Evolutionary conservation across 2,888 invertebrate species (phyloP).

Genomic region (Thecocarcelia acutangulata): DNA sequence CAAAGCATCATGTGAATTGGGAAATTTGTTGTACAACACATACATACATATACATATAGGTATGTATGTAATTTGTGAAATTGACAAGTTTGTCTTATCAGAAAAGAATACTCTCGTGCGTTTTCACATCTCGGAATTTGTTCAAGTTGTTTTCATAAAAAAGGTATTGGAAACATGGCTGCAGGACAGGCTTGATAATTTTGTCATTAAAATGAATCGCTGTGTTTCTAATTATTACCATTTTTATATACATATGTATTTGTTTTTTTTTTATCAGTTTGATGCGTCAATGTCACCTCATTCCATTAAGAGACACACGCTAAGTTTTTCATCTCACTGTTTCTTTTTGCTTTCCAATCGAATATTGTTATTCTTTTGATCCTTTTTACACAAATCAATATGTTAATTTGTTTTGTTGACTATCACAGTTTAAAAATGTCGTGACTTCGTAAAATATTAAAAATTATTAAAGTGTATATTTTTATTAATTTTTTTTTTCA

Average conservation of each 20-base stretch:
- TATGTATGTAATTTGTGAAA: too few species aligned
- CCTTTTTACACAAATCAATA: constrained; percentile 6
- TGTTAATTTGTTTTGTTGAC: constrained; percentile 25
- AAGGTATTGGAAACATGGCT: not conserved
- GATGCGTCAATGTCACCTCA: constrained; percentile 58
- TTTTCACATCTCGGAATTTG: too few species aligned
- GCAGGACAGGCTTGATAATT: not conserved
- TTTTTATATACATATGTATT: not conserved
- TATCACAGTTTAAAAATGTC: constrained; percentile 55
- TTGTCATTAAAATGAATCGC: constrained; percentile 5
- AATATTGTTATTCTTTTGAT: constrained; percentile 6
- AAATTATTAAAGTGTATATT: constrained; percentile 54
- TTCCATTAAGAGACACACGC: constrained; percentile 64
- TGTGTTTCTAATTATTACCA: not conserved
- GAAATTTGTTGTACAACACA: not conserved
- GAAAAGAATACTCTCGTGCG: too few species aligned
- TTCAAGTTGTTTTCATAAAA: too few species aligned
- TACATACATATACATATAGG: not conserved
- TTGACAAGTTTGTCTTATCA: too few species aligned
- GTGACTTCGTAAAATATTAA: constrained; percentile 64
- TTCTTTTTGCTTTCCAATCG: not conserved
- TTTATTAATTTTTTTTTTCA: not conserved
- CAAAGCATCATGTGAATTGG: too few species aligned
- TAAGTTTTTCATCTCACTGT: constrained; percentile 38
- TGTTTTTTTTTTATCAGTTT: constrained; percentile 38